A percentile compares a stretch with the other conserved stretches of the same genome.
These are phyloP conservation scores for Hybognathus amarus DNA, from an alignment of 2,797 vertebrate species.

Conservation along the genomic window DNA sequence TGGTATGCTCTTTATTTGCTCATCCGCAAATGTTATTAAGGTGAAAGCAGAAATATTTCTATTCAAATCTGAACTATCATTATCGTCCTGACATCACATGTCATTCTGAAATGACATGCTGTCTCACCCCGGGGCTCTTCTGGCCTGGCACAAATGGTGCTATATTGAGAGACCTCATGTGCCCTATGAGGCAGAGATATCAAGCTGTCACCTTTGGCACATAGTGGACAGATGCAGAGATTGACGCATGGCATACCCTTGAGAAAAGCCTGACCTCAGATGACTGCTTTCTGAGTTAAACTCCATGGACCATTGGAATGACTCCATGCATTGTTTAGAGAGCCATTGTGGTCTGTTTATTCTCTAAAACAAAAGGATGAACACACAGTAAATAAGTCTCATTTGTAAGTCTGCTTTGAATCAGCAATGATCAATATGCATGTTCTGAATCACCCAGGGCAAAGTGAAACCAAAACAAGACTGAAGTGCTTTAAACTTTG, in stretches of 20 bases:
- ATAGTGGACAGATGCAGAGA: slow-evolving; percentile 34
- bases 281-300: slow-evolving; percentile 30
- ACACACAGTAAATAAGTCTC: slow-evolving; percentile 24
- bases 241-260: slow-evolving; percentile 18
- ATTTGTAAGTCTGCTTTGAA: slow-evolving; percentile 37
- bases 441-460: slow-evolving; percentile 5
- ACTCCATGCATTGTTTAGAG: slow-evolving; percentile 35
- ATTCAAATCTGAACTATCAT: slow-evolving; percentile 8
- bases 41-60: neutral
- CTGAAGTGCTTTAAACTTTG: neutral
- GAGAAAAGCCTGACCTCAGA: slow-evolving; percentile 47
- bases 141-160: slow-evolving; percentile 11
- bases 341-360: slow-evolving; percentile 30
- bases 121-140: slow-evolving; percentile 18
- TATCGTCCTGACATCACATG: neutral
- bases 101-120: slow-evolving; percentile 16
- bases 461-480: slow-evolving; percentile 37
- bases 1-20: slow-evolving; percentile 25
- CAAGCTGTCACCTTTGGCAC: slow-evolving; percentile 33
- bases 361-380: slow-evolving; percentile 31
- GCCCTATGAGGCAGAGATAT: slow-evolving; percentile 29
- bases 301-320: slow-evolving; percentile 26
- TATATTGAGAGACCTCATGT: slow-evolving; percentile 35
- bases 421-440: slow-evolving; percentile 18
- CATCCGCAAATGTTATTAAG: slow-evolving; percentile 16